Percentiles rank a stretch among this genome's conserved stretches.
These are phyloP conservation scores for Drosophila planitibia DNA, from an alignment of 2,888 invertebrate genomes.

Conservation along the genomic window DNA sequence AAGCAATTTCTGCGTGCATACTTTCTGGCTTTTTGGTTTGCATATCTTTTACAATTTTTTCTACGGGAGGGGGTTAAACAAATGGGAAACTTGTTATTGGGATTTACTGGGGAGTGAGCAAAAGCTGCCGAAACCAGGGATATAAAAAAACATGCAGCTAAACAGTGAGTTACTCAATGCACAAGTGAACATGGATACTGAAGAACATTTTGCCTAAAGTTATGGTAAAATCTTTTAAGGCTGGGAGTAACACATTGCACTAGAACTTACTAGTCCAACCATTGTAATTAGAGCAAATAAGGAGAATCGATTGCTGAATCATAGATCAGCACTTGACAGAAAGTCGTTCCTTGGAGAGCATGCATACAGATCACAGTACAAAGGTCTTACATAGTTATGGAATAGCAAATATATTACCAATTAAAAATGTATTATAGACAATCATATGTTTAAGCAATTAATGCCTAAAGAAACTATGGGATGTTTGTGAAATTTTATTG, in stretches of 20 bases:
- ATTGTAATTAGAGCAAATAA: too few species aligned
- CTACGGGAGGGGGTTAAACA: slow-evolving; percentile 8
- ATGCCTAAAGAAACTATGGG: not conserved
- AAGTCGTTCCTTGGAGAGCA: not conserved
- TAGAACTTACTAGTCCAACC: not conserved
- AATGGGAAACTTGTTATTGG: slow-evolving; percentile 47
- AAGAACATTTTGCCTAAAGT: not conserved
- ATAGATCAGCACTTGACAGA: not conserved
- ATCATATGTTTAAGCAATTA: not conserved
- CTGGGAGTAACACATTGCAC: not conserved
- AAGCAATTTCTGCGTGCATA: slow-evolving; percentile 49
- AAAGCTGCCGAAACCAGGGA: not conserved
- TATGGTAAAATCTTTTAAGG: not conserved
- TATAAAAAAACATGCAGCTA: slow-evolving; percentile 1
- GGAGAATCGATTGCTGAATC: not conserved
- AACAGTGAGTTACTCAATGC: slow-evolving; percentile 2
- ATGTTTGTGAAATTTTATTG: not conserved
- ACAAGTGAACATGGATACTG: not conserved
- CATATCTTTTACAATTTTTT: slow-evolving; percentile 1
- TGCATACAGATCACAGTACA: not conserved
- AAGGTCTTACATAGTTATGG: not conserved
- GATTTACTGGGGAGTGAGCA: not conserved
- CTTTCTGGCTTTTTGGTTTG: slow-evolving; percentile 23
- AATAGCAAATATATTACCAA: not conserved
- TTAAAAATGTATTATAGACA: not conserved